phyloP scores from a whole-genome alignment of 2,113 vertebrate genomes.

The Rhinopomastus cyanomelas region DNA sequence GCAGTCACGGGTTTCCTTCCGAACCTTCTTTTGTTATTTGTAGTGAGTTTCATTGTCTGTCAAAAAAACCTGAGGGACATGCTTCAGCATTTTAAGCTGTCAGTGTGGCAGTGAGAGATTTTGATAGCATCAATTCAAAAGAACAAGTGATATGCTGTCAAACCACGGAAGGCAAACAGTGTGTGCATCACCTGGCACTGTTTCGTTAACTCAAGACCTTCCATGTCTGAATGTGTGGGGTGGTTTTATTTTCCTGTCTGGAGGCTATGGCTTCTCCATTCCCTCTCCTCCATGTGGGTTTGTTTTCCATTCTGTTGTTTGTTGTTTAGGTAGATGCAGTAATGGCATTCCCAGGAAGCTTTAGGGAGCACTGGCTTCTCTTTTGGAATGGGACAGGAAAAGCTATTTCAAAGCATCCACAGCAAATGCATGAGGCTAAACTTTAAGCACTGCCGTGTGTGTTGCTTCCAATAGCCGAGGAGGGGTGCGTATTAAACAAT shows the following conservation, averaged over 20 bases:
- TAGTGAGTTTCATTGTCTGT: not conserved
- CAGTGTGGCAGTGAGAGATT: not conserved
- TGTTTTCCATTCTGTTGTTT: conserved; percentile 26
- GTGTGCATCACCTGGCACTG: conserved; percentile 16
- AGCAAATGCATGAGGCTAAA: not conserved
- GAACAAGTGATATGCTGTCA: not conserved
- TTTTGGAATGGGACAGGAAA: not conserved
- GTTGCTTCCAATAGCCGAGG: not conserved
- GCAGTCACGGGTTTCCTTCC: not conserved
- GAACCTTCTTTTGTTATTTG: not conserved
- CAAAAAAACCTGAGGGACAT: not conserved
- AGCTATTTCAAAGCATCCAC: not conserved
- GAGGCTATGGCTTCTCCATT: not conserved
- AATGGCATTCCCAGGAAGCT: not conserved
- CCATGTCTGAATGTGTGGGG: not conserved
- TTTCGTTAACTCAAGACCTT: not conserved
- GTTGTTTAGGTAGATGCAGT: conserved; percentile 35
- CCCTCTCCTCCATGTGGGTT: not conserved
- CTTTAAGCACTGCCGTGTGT: not conserved
- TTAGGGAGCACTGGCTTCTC: not conserved
- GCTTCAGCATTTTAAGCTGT: not conserved
- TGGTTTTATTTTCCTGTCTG: not conserved
- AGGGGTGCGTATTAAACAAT: not conserved
- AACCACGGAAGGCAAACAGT: not conserved
- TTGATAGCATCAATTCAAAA: not conserved